phyloP scores from a whole-genome alignment of 2,113 vertebrate species.

The Myanophis thanlyinensis region DNA sequence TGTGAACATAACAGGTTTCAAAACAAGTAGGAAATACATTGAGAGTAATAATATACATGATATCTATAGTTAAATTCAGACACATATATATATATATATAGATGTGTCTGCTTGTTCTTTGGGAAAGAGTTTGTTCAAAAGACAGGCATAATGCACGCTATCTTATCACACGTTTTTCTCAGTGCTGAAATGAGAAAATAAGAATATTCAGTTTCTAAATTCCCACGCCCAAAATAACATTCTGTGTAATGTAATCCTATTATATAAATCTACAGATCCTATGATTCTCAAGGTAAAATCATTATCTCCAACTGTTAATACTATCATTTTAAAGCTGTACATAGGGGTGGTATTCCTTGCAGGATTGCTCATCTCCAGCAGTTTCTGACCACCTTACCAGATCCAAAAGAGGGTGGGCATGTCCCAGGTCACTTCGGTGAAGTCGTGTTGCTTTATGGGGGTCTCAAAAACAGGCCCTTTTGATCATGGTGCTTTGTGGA shows the following conservation, averaged over 20 bases:
- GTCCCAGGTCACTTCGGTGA: background rate
- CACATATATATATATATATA: background rate
- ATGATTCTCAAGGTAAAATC: background rate
- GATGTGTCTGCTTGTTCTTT: background rate
- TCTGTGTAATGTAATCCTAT: background rate
- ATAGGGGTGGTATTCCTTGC: background rate
- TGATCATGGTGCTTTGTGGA: background rate
- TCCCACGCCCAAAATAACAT: background rate
- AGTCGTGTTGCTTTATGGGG: background rate
- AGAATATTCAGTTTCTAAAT: background rate
- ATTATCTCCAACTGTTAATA: background rate
- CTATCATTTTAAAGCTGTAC: background rate
- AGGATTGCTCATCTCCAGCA: background rate
- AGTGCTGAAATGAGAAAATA: background rate
- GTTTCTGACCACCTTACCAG: background rate
- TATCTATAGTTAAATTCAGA: background rate
- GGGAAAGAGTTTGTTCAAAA: background rate
- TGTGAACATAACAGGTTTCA: background rate
- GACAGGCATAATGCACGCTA: background rate
- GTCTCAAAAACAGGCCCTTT: background rate
- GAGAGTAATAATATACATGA: background rate
- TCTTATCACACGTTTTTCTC: accelerated
- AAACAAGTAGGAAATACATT: background rate
- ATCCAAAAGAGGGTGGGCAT: background rate
- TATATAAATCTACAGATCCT: background rate